Percentiles rank a stretch among this genome's conserved stretches.
Conservation (phyloP, 2,888 invertebrate species). For the Drepanosiphum platanoidis region DNA sequence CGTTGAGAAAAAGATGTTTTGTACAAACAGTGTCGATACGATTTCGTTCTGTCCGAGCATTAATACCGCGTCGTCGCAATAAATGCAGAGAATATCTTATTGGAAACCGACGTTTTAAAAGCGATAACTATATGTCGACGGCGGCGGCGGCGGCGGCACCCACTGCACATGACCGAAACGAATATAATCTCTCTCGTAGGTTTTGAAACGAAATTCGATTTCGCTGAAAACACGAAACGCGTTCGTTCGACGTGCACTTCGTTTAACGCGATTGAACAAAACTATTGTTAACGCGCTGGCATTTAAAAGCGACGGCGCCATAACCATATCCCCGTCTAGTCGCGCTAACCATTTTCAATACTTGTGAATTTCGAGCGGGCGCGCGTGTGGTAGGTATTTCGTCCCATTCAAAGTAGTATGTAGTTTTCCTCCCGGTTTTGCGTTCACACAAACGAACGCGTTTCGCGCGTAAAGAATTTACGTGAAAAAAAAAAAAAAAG, state of each 20-base stretch:
- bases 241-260: not conserved
- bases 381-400: too few species aligned
- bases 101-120: not conserved
- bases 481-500: not conserved
- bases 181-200: not conserved
- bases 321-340: not conserved
- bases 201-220: not conserved
- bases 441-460: not conserved
- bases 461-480: not conserved
- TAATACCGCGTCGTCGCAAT: too few species aligned
- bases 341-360: not conserved
- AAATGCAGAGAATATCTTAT: not conserved
- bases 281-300: conserved; percentile 18
- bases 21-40: not conserved
- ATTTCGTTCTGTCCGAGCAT: too few species aligned
- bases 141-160: too few species aligned
- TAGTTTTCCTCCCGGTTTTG: not conserved
- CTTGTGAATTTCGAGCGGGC: not conserved
- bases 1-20: too few species aligned
- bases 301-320: conserved; percentile 49
- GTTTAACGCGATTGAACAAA: conserved; percentile 4
- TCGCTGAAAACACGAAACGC: conserved; percentile 1
- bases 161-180: not conserved
- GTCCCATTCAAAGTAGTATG: not conserved
- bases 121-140: not conserved